Base-by-base conservation (phyloP, 2,888 invertebrate species). In the Conomelus anceps region DNA sequence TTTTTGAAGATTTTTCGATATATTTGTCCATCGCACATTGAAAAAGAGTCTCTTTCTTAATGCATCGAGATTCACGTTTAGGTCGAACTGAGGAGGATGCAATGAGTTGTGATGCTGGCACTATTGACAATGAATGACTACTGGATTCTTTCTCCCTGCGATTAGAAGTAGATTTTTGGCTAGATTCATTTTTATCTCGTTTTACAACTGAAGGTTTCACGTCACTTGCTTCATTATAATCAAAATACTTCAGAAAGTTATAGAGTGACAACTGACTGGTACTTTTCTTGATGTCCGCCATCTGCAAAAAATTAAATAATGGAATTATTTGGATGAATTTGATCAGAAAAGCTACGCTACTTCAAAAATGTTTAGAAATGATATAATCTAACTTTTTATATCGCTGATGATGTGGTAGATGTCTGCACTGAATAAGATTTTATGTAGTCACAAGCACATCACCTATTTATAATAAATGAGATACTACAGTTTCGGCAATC, bases 1-100 rank as follows among this genome's bases (percentile, higher is more conserved):
- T 92, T 22, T 93, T 94, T 90, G 93, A 93, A 88, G 93, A 93
- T 41, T 92, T 90, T 20, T 88, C 92, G 11, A 20, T 93, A 92
- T 94, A 94, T 87, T 89, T 93, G 91, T 94, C 92, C n/a, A 94
- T 92, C 91, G 93, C 94, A 0, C 94, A 94, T 93, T 95, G 95
- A 24, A 93, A 93, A 20, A 94, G 91, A 22, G 93, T 92, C 91
- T 95, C 94, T 91, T 93, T 93, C 93, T 94, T 94, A 29, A 90
- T 90, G 22, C 90, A 90, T 85, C 91, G 23, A 0, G 86, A 23
- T 86, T 86, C 94, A 94, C 85, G 93, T 93, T 91, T 93, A 93
- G 20, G 85, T 85, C 88, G 88, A 7, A 86, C 34, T n/a, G 29
- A 22, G 89, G 88, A 86, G 23, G 89, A 84, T 34, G 89, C 88